Percentiles rank a stretch among this genome's conserved stretches.
phyloP scores from a whole-genome alignment of 2,113 vertebrate genomes.

The Chelonoidis abingdonii region DNA sequence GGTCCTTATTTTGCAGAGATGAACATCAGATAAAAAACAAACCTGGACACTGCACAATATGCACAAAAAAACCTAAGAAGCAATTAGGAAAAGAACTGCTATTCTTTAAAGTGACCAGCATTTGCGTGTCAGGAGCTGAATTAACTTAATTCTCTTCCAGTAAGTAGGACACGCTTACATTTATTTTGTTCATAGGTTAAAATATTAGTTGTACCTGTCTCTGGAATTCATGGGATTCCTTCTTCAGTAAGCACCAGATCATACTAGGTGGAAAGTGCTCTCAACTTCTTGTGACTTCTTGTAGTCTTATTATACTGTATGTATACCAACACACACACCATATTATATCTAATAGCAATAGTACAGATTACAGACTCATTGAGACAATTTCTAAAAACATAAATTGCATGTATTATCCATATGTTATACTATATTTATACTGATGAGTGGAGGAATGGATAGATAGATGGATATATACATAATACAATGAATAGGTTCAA shows the following conservation, averaged over 20 bases:
- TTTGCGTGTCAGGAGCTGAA: background rate
- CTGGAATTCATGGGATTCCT: background rate
- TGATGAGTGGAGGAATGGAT: background rate
- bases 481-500: background rate
- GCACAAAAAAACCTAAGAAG: background rate
- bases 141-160: background rate
- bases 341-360: background rate
- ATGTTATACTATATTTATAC: background rate
- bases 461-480: background rate
- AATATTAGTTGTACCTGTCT: background rate
- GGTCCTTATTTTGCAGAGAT: background rate
- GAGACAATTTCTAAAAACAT: background rate
- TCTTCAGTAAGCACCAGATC: background rate
- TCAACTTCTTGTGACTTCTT: background rate
- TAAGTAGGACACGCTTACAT: background rate
- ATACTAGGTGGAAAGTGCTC: background rate
- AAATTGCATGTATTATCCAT: background rate
- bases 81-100: background rate
- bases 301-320: background rate
- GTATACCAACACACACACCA: background rate
- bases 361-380: background rate
- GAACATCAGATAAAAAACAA: background rate
- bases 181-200: background rate
- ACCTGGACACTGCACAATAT: rapidly evolving
- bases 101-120: background rate